A percentile compares a stretch with the other conserved stretches of the same genome.
Conservation (phyloP, 2,113 vertebrate genomes). For the Otocyon megalotis region DNA sequence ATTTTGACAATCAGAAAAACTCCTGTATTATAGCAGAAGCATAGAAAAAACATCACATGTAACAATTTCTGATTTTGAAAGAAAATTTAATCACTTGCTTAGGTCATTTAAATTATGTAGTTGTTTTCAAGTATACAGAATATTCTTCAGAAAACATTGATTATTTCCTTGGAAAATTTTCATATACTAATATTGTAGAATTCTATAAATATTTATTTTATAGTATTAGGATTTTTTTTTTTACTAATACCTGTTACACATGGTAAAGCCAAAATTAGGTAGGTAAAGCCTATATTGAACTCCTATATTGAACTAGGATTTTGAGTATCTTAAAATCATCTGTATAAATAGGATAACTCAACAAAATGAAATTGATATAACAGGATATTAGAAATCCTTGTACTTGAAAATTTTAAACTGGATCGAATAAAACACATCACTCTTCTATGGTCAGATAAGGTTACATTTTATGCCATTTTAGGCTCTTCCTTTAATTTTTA, state of each 20-base stretch:
- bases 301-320: neutral
- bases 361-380: neutral
- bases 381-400: conserved; percentile 19
- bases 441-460: neutral
- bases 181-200: neutral
- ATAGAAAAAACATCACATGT: neutral
- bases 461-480: conserved; percentile 22
- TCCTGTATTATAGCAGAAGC: neutral
- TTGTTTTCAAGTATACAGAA: neutral
- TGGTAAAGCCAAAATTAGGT: neutral
- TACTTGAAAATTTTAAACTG: conserved; percentile 53
- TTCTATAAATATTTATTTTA: conserved; percentile 34
- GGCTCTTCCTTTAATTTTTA: conserved; percentile 29
- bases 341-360: neutral
- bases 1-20: conserved; percentile 29
- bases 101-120: conserved; percentile 40
- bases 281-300: neutral
- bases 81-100: conserved; percentile 28
- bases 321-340: conserved; percentile 36
- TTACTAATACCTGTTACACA: neutral
- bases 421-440: neutral
- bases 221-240: conserved; percentile 53
- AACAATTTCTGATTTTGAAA: conserved; percentile 50
- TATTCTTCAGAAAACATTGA: conserved; percentile 2
- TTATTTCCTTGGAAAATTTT: conserved; percentile 41